These are phyloP conservation scores for Dromococcyx pavoninus DNA, from an alignment of 2,797 vertebrate species.

Conservation along the genomic window DNA sequence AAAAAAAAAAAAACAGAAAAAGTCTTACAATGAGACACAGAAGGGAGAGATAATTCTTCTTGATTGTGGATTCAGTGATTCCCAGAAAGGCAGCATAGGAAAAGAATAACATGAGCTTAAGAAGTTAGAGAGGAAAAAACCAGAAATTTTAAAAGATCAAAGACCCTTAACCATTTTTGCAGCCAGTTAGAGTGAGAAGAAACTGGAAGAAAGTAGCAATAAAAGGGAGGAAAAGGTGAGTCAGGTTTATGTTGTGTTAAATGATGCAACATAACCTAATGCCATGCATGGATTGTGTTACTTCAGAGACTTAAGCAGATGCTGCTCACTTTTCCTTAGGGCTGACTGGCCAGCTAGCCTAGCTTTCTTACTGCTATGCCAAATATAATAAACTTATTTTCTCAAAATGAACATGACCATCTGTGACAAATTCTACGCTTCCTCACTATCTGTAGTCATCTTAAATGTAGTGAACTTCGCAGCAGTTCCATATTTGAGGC, in stretches of 20 bases:
- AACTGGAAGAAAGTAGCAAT: constrained; percentile 3
- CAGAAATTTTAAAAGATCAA: constrained; percentile 15
- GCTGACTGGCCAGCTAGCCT: constrained; percentile 23
- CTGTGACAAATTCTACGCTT: constrained; percentile 14
- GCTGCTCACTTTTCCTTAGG: constrained; percentile 21
- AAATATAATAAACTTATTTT: constrained; percentile 42
- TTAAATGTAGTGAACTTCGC: constrained; percentile 4
- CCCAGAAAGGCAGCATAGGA: not conserved
- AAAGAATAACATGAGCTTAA: not conserved
- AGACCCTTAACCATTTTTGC: constrained; percentile 28
- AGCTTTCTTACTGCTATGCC: constrained; percentile 3
- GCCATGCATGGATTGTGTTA: constrained; percentile 57
- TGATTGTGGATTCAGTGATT: not conserved
- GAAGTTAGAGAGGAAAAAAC: not conserved
- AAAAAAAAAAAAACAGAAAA: not conserved
- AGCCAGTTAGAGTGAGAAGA: constrained; percentile 6
- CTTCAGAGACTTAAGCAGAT: constrained; percentile 55
- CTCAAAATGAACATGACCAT: constrained; percentile 41
- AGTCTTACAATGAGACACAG: not conserved
- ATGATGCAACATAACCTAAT: constrained; percentile 66
- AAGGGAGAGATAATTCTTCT: constrained; percentile 10
- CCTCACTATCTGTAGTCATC: not conserved
- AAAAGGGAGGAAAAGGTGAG: constrained; percentile 49
- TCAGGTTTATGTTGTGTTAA: constrained; percentile 67
- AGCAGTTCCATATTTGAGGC: not conserved